These are phyloP conservation scores for Drepana arcuata DNA, from an alignment of 1,140 invertebrate genomes.

Conservation along the genomic window DNA sequence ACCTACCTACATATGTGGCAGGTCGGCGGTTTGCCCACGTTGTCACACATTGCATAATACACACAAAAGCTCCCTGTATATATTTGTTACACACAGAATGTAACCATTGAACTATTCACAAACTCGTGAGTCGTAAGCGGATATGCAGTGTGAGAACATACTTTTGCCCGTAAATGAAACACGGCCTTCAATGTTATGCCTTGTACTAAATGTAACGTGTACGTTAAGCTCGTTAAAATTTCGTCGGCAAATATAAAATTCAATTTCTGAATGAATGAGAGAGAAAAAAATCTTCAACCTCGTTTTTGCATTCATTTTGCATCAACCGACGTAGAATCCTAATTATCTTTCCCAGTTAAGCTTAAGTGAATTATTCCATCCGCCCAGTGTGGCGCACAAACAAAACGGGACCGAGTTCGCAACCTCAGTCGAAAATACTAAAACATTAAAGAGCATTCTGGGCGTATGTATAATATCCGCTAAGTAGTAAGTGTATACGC, in stretches of 20 bases:
- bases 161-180: constrained; percentile 11
- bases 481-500: constrained; percentile 52
- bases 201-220: too few species aligned
- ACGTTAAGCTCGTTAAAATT: constrained; percentile 67
- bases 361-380: constrained; percentile 70
- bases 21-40: constrained; percentile 33
- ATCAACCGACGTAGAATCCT: constrained; percentile 70
- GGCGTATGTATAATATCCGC: constrained; percentile 60
- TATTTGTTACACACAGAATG: constrained; percentile 16
- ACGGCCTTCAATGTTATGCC: too few species aligned
- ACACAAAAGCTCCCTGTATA: constrained; percentile 25
- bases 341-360: constrained; percentile 72
- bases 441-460: constrained; percentile 67
- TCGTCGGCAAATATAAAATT: constrained; percentile 70
- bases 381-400: constrained; percentile 66
- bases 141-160: too few species aligned
- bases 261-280: constrained; percentile 71
- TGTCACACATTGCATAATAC: constrained; percentile 47
- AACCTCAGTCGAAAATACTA: constrained; percentile 70
- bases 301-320: constrained; percentile 70
- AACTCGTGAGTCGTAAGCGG: too few species aligned
- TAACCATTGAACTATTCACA: constrained; percentile 24
- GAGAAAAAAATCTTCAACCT: constrained; percentile 64
- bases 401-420: constrained; percentile 63
- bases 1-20: constrained; percentile 38